phyloP scores from a whole-genome alignment of 2,797 vertebrate species.

The Ctenopoma multispine region DNA sequence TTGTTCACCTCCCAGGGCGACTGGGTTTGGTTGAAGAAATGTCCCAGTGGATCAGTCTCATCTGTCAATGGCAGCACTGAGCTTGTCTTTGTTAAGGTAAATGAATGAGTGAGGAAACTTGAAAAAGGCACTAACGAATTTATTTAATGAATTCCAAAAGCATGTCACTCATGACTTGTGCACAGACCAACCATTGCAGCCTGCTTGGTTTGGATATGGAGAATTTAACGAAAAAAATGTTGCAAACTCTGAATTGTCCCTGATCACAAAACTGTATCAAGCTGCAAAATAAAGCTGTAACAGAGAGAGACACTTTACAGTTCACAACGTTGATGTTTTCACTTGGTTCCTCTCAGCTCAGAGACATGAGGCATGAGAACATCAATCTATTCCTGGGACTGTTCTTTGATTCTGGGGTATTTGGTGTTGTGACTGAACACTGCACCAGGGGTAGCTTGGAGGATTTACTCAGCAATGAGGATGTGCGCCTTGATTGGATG shows the following conservation, averaged over 20 bases:
- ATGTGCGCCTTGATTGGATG: constrained; percentile 98
- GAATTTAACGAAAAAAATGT: neutral
- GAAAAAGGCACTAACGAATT: neutral
- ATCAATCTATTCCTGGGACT: constrained; percentile 92
- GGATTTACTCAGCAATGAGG: constrained; percentile 89
- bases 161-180: neutral
- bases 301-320: neutral
- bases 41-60: constrained; percentile 74
- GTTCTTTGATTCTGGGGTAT: constrained; percentile 88
- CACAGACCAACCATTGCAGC: neutral
- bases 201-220: neutral
- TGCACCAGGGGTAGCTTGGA: constrained; percentile 92
- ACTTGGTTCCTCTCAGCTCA: constrained; percentile 79
- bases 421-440: constrained; percentile 92
- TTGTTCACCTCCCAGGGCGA: constrained; percentile 85
- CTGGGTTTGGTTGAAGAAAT: constrained; percentile 97
- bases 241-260: too few species aligned
- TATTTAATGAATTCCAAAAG: neutral
- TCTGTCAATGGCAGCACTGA: constrained; percentile 83
- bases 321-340: neutral
- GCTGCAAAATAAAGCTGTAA: neutral
- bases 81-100: constrained; percentile 87
- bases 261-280: neutral
- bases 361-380: constrained; percentile 94
- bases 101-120: neutral